A percentile compares a stretch with the other conserved stretches of the same genome.
Evolutionary conservation across 2,888 invertebrate genomes (phyloP).

Genomic region (Tanytarsus gracilentus): DNA sequence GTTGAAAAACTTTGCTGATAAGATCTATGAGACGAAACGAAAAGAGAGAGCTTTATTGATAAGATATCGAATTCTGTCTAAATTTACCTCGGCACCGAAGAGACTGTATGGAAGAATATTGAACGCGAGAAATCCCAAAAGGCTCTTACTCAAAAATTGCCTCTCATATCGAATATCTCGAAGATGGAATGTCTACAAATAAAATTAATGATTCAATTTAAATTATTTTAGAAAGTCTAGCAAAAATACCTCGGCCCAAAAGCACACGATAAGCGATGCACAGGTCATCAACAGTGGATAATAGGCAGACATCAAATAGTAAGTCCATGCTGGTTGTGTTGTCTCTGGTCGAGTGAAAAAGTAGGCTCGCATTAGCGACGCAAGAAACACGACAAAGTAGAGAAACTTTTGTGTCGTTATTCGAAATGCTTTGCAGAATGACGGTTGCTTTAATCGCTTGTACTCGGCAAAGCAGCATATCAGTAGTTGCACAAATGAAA

Average conservation of each 20-base stretch:
- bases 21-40: conserved; percentile 32
- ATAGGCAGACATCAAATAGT: conserved; percentile 78
- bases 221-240: not conserved
- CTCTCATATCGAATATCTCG: conserved; percentile 80
- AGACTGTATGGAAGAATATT: conserved; percentile 82
- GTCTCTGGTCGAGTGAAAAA: conserved; percentile 83
- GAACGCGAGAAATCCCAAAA: conserved; percentile 80
- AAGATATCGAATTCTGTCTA: not conserved
- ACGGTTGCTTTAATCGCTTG: conserved; percentile 72
- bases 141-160: conserved; percentile 84
- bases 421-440: conserved; percentile 69
- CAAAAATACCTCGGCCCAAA: conserved; percentile 75
- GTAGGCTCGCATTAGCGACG: conserved; percentile 74
- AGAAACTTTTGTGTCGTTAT: conserved; percentile 84
- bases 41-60: not conserved
- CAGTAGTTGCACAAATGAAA: conserved; percentile 75
- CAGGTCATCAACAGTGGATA: conserved; percentile 83
- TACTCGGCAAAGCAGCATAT: conserved; percentile 77
- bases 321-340: conserved; percentile 75
- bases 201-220: conserved; percentile 31
- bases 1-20: conserved; percentile 38
- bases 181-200: conserved; percentile 75
- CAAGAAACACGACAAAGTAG: conserved; percentile 78
- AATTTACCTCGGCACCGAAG: conserved; percentile 57
- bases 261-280: conserved; percentile 82